These are phyloP conservation scores for Hestina assimilis DNA, from an alignment of 1,140 invertebrate species.

Conservation along the genomic window DNA sequence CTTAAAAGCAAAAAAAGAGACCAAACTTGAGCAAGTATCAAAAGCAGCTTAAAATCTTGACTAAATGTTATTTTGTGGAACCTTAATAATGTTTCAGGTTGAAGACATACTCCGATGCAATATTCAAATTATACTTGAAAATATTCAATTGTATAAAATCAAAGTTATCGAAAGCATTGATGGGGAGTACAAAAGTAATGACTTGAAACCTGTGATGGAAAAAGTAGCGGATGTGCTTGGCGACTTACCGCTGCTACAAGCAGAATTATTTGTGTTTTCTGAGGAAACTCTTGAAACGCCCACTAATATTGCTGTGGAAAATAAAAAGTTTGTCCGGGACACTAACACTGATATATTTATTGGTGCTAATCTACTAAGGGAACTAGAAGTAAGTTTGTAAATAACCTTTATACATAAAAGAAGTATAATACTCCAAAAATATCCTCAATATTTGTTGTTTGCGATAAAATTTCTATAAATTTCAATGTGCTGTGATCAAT, in stretches of 20 bases:
- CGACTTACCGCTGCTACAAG: slow-evolving; percentile 82
- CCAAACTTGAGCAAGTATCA: too few relatives aligned
- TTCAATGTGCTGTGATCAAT: too few relatives aligned
- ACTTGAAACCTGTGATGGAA: slow-evolving; percentile 72
- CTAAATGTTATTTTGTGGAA: too few relatives aligned
- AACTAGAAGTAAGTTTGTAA: slow-evolving; percentile 56
- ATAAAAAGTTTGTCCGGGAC: slow-evolving; percentile 80
- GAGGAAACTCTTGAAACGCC: slow-evolving; percentile 72
- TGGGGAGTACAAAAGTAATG: slow-evolving; percentile 70
- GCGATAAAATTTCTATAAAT: too few relatives aligned
- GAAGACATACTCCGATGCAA: slow-evolving; percentile 79
- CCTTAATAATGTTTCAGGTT: too few relatives aligned
- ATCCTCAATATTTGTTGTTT: too few relatives aligned
- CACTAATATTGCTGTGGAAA: slow-evolving; percentile 79
- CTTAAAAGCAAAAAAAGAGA: too few relatives aligned
- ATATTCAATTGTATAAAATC: slow-evolving; percentile 83
- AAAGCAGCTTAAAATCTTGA: too few relatives aligned
- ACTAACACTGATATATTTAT: slow-evolving; percentile 80
- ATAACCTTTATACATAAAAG: too few relatives aligned
- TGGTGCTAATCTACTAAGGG: slow-evolving; percentile 69
- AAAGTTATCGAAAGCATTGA: slow-evolving; percentile 85
- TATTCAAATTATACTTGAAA: slow-evolving; percentile 89
- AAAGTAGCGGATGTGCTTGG: slow-evolving; percentile 79
- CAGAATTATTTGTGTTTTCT: slow-evolving; percentile 69
- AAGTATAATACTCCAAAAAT: too few relatives aligned